Conservation (phyloP, 2,888 invertebrate species). For the Cinara cedri region DNA sequence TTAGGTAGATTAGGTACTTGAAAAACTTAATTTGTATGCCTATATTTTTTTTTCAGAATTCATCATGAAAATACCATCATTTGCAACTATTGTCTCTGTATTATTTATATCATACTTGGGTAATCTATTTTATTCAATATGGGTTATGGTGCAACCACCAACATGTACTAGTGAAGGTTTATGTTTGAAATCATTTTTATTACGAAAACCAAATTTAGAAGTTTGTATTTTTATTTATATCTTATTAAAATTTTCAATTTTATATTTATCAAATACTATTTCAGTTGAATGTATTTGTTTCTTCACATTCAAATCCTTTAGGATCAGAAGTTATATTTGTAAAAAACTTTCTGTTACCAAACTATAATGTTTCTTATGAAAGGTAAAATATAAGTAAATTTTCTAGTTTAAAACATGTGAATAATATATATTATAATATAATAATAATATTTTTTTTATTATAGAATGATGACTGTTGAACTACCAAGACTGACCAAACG, state of each 20-base stretch:
- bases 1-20: too few relatives aligned
- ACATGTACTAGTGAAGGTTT: slow-evolving; percentile 70
- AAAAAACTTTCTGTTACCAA: slow-evolving; percentile 70
- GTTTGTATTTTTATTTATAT: slow-evolving; percentile 57
- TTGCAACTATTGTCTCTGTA: slow-evolving; percentile 62
- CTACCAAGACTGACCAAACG: slow-evolving; percentile 77
- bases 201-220: slow-evolving; percentile 71
- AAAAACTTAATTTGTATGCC: background rate
- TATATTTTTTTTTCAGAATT: slow-evolving; percentile 21
- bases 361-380: slow-evolving; percentile 69
- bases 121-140: slow-evolving; percentile 77
- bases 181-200: slow-evolving; percentile 76
- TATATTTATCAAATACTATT: slow-evolving; percentile 46
- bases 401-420: background rate
- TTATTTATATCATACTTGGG: slow-evolving; percentile 71
- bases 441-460: slow-evolving; percentile 15
- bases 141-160: slow-evolving; percentile 75
- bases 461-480: slow-evolving; percentile 71
- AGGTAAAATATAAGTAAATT: slow-evolving; percentile 63
- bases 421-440: slow-evolving; percentile 14
- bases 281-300: slow-evolving; percentile 73
- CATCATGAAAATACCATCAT: slow-evolving; percentile 59
- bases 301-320: slow-evolving; percentile 69
- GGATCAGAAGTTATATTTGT: slow-evolving; percentile 69
- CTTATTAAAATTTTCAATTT: background rate